Percentiles rank a stretch among this genome's conserved stretches.
phyloP scores from a whole-genome alignment of 2,797 vertebrate genomes.

The Cyclura pinguis region DNA sequence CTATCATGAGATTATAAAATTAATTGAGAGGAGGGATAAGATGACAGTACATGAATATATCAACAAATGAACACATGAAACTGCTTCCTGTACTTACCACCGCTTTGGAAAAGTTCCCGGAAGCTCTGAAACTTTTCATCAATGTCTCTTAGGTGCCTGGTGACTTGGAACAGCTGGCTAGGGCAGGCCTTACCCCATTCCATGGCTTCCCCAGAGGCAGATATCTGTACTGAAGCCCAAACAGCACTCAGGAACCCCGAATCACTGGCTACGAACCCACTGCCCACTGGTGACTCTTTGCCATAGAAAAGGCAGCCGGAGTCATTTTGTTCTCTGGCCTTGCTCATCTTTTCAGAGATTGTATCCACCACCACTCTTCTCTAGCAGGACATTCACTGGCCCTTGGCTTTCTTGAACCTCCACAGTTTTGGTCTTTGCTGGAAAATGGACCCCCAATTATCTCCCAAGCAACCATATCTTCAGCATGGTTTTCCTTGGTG shows the following conservation, averaged over 20 bases:
- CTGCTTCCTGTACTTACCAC: conserved; percentile 25
- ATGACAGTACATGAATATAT: neutral
- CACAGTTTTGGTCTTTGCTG: neutral
- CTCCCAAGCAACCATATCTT: neutral
- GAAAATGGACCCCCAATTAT: neutral
- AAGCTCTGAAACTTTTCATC: conserved; percentile 45
- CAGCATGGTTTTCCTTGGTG: neutral
- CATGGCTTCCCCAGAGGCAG: accelerated
- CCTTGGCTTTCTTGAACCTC: neutral
- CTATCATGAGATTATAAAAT: neutral
- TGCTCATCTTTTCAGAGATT: conserved; percentile 13
- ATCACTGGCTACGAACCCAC: neutral
- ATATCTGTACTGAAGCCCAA: neutral
- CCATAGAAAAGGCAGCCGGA: too few relatives aligned
- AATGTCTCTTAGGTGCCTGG: conserved; percentile 28
- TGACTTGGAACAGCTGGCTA: neutral
- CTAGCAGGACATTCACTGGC: neutral
- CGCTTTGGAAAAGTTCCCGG: conserved; percentile 35
- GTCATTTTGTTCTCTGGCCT: neutral
- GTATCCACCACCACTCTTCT: neutral
- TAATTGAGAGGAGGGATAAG: neutral
- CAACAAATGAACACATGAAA: neutral
- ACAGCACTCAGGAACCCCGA: neutral
- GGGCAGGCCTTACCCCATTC: neutral
- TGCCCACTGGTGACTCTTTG: neutral